Conservation (phyloP, 2,797 vertebrate genomes). For the Pangasius krempfi region DNA sequence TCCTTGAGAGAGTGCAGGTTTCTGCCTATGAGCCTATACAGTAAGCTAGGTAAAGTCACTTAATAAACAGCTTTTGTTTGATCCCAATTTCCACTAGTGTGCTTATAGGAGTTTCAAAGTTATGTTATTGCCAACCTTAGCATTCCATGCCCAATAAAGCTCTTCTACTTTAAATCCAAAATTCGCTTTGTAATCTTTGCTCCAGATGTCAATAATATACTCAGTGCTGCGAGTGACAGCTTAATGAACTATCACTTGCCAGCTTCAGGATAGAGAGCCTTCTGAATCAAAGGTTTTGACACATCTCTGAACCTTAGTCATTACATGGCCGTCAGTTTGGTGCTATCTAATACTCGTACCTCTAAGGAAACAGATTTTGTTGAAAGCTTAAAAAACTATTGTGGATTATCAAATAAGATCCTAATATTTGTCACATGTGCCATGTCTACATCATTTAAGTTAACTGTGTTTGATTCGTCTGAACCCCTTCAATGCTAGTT, state of each 20-base stretch:
- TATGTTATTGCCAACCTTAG: neutral
- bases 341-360: neutral
- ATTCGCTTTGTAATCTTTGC: neutral
- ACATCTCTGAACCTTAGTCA: neutral
- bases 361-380: neutral
- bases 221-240: constrained; percentile 1
- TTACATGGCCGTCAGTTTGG: neutral
- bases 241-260: constrained; percentile 12
- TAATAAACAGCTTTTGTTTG: neutral
- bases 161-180: neutral
- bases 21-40: neutral
- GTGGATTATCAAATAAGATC: neutral
- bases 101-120: neutral
- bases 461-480: neutral
- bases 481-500: neutral
- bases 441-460: neutral
- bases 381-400: neutral
- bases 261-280: neutral
- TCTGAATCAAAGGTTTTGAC: constrained; percentile 6
- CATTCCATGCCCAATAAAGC: neutral
- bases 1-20: neutral
- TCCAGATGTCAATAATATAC: neutral
- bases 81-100: neutral
- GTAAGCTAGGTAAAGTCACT: neutral
- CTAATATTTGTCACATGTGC: neutral